phyloP scores from a whole-genome alignment of 2,113 vertebrate species.

The Seriola quinqueradiata region DNA sequence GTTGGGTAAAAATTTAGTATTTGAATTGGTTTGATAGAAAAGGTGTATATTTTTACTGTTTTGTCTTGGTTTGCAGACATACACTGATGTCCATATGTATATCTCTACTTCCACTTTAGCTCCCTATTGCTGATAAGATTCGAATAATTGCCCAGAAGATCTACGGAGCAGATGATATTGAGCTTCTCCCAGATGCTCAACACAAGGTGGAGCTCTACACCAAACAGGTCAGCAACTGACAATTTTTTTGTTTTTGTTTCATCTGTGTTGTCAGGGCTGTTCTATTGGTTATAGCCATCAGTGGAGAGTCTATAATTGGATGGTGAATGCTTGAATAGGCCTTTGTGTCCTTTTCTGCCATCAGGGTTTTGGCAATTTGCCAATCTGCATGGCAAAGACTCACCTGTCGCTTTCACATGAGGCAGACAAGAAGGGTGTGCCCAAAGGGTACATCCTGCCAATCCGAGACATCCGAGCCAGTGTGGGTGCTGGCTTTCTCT shows the following conservation, averaged over 20 bases:
- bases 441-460: constrained; percentile 93
- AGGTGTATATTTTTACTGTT: too few species aligned
- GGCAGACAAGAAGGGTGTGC: constrained; percentile 95
- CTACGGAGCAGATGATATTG: constrained; percentile 95
- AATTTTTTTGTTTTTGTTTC: background rate
- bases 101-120: constrained; percentile 75
- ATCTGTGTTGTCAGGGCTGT: background rate
- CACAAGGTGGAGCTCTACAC: constrained; percentile 93
- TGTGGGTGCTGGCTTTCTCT: constrained; percentile 96
- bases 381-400: constrained; percentile 99
- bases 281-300: background rate
- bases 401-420: constrained; percentile 97
- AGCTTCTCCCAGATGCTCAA: constrained; percentile 94
- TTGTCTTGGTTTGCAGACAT: background rate
- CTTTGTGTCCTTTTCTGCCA: background rate
- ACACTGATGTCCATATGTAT: background rate
- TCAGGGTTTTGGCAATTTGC: constrained; percentile 94
- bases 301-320: background rate
- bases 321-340: background rate
- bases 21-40: background rate
- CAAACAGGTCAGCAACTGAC: constrained; percentile 88
- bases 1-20: background rate
- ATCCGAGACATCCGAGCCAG: constrained; percentile 95
- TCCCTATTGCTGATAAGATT: constrained; percentile 93
- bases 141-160: constrained; percentile 95